Evolutionary conservation across 2,797 vertebrate species (phyloP).

Genomic region (Petrocephalus sullivani): DNA sequence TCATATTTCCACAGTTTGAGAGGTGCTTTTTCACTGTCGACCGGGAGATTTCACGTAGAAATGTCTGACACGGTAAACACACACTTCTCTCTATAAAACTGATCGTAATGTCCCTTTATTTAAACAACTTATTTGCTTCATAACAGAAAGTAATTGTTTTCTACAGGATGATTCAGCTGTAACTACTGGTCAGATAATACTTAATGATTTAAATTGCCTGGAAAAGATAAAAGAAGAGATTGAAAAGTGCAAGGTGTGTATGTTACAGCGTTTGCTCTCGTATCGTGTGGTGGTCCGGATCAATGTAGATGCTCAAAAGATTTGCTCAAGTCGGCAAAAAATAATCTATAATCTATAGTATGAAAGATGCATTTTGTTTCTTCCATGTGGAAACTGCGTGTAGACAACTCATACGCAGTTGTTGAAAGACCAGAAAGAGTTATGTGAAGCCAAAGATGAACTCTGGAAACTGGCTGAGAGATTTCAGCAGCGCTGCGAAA

Average conservation of each 20-base stretch:
- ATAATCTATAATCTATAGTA: not conserved
- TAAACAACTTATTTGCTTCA: not conserved
- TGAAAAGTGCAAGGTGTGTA: constrained; percentile 50
- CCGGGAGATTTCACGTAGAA: not conserved
- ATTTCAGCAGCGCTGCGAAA: constrained; percentile 32
- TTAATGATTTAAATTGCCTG: not conserved
- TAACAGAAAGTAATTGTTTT: not conserved
- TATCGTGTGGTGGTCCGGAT: not conserved
- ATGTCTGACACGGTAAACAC: not conserved
- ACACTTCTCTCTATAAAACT: not conserved
- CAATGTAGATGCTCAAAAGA: not conserved
- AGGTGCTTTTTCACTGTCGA: not conserved
- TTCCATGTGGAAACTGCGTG: constrained; percentile 1
- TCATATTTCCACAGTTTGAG: not conserved
- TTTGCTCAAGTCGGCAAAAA: not conserved
- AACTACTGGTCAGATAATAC: not conserved
- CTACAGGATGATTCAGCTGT: not conserved
- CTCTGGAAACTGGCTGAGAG: not conserved
- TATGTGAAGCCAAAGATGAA: fast-evolving
- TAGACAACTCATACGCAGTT: constrained; percentile 41
- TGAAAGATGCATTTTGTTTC: not conserved
- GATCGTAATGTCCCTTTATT: not conserved
- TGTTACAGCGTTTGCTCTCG: not conserved
- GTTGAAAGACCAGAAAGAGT: constrained; percentile 29
- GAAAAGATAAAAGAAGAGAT: constrained; percentile 39